A percentile compares a stretch with the other conserved stretches of the same genome.
These are phyloP conservation scores for Tromatobia lineatoria DNA, from an alignment of 2,888 invertebrate genomes.

Conservation along the genomic window DNA sequence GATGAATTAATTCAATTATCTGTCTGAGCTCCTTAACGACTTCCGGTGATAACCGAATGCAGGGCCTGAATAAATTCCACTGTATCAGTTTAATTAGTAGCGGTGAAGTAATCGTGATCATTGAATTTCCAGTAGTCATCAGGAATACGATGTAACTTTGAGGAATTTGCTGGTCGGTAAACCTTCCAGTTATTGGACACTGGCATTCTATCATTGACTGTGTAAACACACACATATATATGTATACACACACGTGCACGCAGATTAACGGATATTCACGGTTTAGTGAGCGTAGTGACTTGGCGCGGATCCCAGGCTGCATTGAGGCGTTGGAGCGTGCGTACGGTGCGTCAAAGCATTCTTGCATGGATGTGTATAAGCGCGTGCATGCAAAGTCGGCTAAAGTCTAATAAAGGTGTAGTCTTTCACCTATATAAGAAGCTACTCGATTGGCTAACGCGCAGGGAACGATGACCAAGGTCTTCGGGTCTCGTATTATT, in stretches of 20 bases:
- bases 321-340: constrained; percentile 44
- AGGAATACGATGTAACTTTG: constrained; percentile 23
- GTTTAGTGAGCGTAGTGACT: constrained; percentile 22
- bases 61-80: neutral
- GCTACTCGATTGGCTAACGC: constrained; percentile 38
- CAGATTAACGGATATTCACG: neutral
- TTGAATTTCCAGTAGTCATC: constrained; percentile 45
- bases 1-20: neutral
- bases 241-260: constrained; percentile 5
- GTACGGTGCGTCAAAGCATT: constrained; percentile 59
- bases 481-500: constrained; percentile 36
- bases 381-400: constrained; percentile 33
- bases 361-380: constrained; percentile 30
- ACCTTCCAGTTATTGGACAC: constrained; percentile 35
- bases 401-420: constrained; percentile 14
- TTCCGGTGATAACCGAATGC: neutral
- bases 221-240: neutral
- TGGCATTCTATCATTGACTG: neutral
- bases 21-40: neutral
- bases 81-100: constrained; percentile 6
- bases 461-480: constrained; percentile 49
- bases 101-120: constrained; percentile 17
- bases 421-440: constrained; percentile 19
- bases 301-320: constrained; percentile 56
- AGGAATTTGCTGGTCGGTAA: constrained; percentile 38